Conservation (phyloP, 53 echinoderm and acorn worm species). For the Astropecten irregularis region DNA sequence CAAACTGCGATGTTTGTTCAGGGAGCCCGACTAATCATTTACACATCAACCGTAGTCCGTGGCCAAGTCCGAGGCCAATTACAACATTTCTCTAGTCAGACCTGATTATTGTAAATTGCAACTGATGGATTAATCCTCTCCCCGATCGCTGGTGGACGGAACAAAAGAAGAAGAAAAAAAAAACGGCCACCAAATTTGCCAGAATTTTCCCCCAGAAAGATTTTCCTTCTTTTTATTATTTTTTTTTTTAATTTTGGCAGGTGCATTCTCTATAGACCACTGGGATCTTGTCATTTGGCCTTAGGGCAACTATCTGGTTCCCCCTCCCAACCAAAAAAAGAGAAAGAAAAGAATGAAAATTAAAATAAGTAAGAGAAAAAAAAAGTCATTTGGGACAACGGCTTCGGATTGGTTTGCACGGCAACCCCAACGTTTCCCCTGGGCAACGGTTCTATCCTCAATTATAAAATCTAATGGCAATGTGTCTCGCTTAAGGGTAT, state of each 20-base stretch:
- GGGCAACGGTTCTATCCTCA: slow-evolving; percentile 11
- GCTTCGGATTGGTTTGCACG: too few relatives aligned
- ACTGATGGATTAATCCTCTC: too few relatives aligned
- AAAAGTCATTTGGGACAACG: slow-evolving; percentile 1
- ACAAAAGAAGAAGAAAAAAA: too few relatives aligned
- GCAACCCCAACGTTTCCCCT: too few relatives aligned
- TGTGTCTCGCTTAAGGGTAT: not conserved
- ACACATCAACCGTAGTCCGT: too few relatives aligned
- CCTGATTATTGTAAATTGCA: not conserved
- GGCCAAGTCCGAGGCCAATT: slow-evolving; percentile 6
- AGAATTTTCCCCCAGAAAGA: too few relatives aligned
- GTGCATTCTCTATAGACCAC: slow-evolving; percentile 1
- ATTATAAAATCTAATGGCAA: slow-evolving; percentile 50
- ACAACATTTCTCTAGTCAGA: not conserved
- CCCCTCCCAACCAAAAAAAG: not conserved
- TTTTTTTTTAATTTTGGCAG: not conserved
- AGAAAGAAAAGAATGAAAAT: not conserved
- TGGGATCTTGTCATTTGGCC: not conserved
- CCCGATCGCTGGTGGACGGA: too few relatives aligned
- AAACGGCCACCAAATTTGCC: too few relatives aligned
- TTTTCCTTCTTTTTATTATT: too few relatives aligned
- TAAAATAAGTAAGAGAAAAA: not conserved
- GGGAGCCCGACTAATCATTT: too few relatives aligned
- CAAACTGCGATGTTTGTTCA: too few relatives aligned
- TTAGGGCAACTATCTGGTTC: not conserved